Base-by-base conservation (phyloP, 2,113 vertebrate genomes). In the Ranitomeya variabilis region DNA sequence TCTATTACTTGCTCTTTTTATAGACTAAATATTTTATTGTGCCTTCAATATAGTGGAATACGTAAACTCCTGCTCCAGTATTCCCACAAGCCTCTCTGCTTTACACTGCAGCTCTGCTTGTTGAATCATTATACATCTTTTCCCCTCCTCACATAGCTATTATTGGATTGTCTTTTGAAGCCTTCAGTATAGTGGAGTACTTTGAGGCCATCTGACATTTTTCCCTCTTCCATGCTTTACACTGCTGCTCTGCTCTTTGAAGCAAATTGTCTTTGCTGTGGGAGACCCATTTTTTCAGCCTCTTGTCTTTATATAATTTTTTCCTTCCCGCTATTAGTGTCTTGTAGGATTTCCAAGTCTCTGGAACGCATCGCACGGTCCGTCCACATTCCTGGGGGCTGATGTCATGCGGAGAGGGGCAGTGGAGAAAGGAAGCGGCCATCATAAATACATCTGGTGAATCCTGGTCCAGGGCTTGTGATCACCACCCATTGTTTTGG, bases 321-420 rank as follows among this genome's bases (percentile, higher is more conserved):
- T 5, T 2, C 23, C 23, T 14, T 15, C 23, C 3, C n/a, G 6
- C 21, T 10, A 45, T 45, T n/a, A 60, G 62, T 66, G 26, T 15
- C 69, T 10, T 74, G 71, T 74, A 9, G 12, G 13, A 19, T 21
- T 9, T 71, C 26, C 45, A n/a, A 16, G 12, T 5, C 37, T 45
- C 37, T 3, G 3, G 37, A 45, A 45, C 37, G 37, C 37, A 5
- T 5, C 2, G 37, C 52, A 59, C 23, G 26, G 23, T 26, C 4
- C 18, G 2, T 71, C 18, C 73, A 23, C 13, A 88, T 88, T 83
- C 87, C 87, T 66, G 69, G 3, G 3, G 57, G 57, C 54, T 88
- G 87, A 88, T 66, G 59, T 88, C 80, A 88, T 18, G 3, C n/a
- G 10, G 45, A 26, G 80, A 16, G 7, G 26, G 19, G 23, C 21